These are phyloP conservation scores for Rotaria macrura DNA, from an alignment of 2,888 invertebrate genomes.

Conservation along the genomic window DNA sequence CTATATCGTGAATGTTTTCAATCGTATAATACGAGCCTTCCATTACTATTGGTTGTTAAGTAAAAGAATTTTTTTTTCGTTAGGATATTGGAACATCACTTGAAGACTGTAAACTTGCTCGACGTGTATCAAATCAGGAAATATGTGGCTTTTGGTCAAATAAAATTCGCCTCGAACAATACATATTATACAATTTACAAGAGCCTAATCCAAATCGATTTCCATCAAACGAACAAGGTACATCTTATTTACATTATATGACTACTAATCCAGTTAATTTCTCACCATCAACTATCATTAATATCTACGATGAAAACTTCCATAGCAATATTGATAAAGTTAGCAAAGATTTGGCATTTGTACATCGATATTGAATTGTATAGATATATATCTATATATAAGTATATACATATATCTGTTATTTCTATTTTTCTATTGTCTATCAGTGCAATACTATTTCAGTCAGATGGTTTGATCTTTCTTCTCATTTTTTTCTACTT, in stretches of 20 bases:
- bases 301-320: background rate
- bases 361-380: background rate
- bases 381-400: too few species aligned
- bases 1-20: too few species aligned
- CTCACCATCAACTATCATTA: background rate
- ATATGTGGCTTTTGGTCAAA: background rate
- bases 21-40: too few species aligned
- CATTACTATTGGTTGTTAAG: background rate
- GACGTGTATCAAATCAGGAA: background rate
- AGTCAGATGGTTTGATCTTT: background rate
- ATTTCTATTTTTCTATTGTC: background rate
- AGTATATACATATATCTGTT: background rate
- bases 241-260: slow-evolving; percentile 1
- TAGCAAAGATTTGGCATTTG: slow-evolving; percentile 16
- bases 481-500: background rate
- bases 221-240: background rate
- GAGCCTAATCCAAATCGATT: background rate
- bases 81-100: slow-evolving; percentile 1
- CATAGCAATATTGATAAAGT: slow-evolving; percentile 17
- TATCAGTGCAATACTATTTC: background rate
- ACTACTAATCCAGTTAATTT: background rate
- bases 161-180: slow-evolving; percentile 16
- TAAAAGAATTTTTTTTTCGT: background rate
- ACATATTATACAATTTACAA: slow-evolving; percentile 7
- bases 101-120: background rate